Conservation (phyloP, 1,140 invertebrate genomes). For the Babylonia areolata region DNA sequence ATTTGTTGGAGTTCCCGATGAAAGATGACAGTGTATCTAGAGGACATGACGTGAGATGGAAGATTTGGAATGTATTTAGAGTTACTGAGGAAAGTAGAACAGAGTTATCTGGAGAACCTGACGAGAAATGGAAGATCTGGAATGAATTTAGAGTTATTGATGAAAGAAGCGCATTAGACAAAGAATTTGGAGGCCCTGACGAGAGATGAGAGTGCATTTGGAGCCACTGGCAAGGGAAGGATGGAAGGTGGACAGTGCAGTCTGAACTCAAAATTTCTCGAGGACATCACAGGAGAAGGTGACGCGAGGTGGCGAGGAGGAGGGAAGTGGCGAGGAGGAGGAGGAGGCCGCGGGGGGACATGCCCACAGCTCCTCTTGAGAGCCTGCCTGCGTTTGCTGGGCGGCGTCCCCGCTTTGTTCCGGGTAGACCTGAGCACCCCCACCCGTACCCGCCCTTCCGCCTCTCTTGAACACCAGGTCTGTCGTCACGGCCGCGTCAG, state of each 20-base stretch:
- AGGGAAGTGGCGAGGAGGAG: neutral
- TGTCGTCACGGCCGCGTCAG: neutral
- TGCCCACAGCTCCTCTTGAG: slow-evolving; percentile 5
- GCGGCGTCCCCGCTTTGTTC: neutral
- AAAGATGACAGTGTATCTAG: no score
- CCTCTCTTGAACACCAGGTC: neutral
- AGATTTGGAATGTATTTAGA: no score
- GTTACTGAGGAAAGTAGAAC: no score
- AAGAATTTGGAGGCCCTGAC: no score
- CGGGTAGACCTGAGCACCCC: neutral
- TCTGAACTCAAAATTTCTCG: neutral
- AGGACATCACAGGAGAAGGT: slow-evolving; percentile 4
- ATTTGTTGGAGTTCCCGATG: no score
- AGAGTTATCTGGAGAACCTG: no score
- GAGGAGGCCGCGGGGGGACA: neutral
- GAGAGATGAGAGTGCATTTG: no score
- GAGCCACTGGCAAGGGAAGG: neutral
- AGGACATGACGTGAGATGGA: no score
- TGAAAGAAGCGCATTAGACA: no score
- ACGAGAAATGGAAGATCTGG: no score
- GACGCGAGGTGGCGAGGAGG: neutral
- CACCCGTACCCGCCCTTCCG: neutral
- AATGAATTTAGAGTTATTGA: no score
- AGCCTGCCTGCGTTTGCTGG: neutral
- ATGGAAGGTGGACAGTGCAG: neutral